Evolutionary conservation across 2,113 vertebrate species (phyloP).

Genomic region (Phrynosoma blainvillii): DNA sequence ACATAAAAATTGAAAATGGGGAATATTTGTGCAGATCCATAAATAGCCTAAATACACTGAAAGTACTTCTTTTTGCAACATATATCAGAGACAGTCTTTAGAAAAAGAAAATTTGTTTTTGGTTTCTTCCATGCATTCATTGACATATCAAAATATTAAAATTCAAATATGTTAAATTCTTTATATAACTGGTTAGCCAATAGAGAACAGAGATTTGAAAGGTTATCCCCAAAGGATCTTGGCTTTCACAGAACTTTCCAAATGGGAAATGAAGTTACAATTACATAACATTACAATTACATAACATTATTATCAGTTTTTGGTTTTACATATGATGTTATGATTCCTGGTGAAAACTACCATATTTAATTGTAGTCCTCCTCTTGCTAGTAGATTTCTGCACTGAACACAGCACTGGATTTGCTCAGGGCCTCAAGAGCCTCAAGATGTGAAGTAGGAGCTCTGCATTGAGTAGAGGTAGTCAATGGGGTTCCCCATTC

Average conservation of each 20-base stretch:
- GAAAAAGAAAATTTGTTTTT: background rate
- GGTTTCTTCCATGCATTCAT: slow-evolving; percentile 1
- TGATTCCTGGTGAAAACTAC: background rate
- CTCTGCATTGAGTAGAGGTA: slow-evolving; percentile 98
- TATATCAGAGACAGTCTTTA: background rate
- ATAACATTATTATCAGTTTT: background rate
- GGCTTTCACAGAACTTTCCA: background rate
- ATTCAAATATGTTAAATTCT: background rate
- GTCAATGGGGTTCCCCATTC: slow-evolving; percentile 93
- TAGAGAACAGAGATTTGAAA: background rate
- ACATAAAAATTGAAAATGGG: background rate
- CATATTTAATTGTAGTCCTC: background rate
- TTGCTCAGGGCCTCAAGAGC: background rate
- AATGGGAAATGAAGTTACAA: background rate
- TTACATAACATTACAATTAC: background rate
- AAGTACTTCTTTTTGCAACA: background rate
- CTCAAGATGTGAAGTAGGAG: slow-evolving; percentile 97
- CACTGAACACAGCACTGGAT: background rate
- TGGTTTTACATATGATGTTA: background rate
- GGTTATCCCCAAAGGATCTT: background rate
- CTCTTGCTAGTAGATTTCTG: background rate
- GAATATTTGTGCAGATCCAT: background rate
- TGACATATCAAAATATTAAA: background rate
- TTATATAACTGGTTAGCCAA: background rate
- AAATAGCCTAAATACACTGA: background rate